These are phyloP conservation scores for Galerucella calmariensis DNA, from an alignment of 2,888 invertebrate species.

Conservation along the genomic window DNA sequence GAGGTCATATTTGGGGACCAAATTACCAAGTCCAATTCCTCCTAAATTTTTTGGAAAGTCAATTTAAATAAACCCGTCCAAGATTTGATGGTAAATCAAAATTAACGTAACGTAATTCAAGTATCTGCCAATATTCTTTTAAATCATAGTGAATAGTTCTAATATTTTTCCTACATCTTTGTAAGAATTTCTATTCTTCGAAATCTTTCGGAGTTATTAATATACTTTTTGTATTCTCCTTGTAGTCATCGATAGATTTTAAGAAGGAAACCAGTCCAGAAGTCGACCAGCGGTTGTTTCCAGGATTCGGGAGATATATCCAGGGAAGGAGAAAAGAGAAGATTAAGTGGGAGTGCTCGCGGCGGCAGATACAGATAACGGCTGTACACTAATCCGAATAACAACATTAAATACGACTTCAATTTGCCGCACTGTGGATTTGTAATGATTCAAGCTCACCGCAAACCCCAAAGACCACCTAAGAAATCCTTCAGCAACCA, in stretches of 20 bases:
- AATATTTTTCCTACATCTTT: too few relatives aligned
- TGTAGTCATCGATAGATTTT: constrained; percentile 14
- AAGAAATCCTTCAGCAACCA: constrained; percentile 51
- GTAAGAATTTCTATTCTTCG: too few relatives aligned
- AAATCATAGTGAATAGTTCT: too few relatives aligned
- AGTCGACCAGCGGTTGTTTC: constrained; percentile 31
- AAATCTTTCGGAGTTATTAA: not conserved
- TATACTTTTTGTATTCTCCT: constrained; percentile 2
- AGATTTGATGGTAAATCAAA: too few relatives aligned
- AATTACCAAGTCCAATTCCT: too few relatives aligned
- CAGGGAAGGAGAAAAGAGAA: constrained; percentile 49
- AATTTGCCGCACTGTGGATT: constrained; percentile 68
- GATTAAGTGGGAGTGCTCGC: constrained; percentile 63
- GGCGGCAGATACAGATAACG: constrained; percentile 64
- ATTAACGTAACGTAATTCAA: too few relatives aligned
- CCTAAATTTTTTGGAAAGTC: too few relatives aligned
- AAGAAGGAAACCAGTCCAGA: constrained; percentile 17
- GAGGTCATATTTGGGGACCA: too few relatives aligned
- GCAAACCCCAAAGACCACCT: constrained; percentile 57
- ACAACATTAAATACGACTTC: constrained; percentile 69
- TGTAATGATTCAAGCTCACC: constrained; percentile 62
- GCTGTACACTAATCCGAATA: constrained; percentile 65
- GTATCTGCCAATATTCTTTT: too few relatives aligned
- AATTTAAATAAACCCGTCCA: too few relatives aligned
- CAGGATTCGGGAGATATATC: constrained; percentile 42